Evolutionary conservation across 2,888 invertebrate species (phyloP).

Genomic region (Parnassius mnemosyne): DNA sequence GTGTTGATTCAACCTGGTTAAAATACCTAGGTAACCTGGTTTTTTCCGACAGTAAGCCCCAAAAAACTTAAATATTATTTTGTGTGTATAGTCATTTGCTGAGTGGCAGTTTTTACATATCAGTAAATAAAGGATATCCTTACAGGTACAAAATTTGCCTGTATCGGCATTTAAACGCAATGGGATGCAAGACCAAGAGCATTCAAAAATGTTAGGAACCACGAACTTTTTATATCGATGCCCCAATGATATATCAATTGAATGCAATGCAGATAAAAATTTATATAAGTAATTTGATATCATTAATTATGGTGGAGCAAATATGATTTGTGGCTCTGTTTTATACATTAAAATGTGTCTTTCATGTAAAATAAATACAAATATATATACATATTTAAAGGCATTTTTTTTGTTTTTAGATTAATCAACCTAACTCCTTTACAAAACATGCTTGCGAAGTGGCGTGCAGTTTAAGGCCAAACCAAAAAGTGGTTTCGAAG

Average conservation of each 20-base stretch:
- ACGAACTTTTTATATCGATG: constrained; percentile 61
- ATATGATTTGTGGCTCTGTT: too few species aligned
- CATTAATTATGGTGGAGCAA: too few species aligned
- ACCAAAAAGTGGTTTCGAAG: constrained; percentile 10
- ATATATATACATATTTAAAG: constrained; percentile 1
- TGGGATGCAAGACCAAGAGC: constrained; percentile 73
- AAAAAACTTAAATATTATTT: too few species aligned
- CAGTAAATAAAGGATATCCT: constrained; percentile 44
- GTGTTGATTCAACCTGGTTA: too few species aligned
- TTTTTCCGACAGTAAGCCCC: too few species aligned
- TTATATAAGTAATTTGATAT: too few species aligned
- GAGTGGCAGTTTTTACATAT: too few species aligned
- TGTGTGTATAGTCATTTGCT: too few species aligned
- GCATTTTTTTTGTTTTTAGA: constrained; percentile 18
- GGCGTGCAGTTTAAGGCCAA: constrained; percentile 17
- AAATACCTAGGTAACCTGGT: too few species aligned
- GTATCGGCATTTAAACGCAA: constrained; percentile 72
- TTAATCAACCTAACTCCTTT: constrained; percentile 20
- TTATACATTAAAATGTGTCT: too few species aligned
- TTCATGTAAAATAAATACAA: neutral
- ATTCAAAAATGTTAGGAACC: constrained; percentile 61
- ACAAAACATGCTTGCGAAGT: constrained; percentile 18
- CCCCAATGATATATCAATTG: constrained; percentile 60
- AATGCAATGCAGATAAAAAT: constrained; percentile 43
- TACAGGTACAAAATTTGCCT: constrained; percentile 69